Evolutionary conservation across 2,888 invertebrate genomes (phyloP), one percentile per base, ranked within the genome.

Genomic region (Tenthredo scrophulariae): DNA sequence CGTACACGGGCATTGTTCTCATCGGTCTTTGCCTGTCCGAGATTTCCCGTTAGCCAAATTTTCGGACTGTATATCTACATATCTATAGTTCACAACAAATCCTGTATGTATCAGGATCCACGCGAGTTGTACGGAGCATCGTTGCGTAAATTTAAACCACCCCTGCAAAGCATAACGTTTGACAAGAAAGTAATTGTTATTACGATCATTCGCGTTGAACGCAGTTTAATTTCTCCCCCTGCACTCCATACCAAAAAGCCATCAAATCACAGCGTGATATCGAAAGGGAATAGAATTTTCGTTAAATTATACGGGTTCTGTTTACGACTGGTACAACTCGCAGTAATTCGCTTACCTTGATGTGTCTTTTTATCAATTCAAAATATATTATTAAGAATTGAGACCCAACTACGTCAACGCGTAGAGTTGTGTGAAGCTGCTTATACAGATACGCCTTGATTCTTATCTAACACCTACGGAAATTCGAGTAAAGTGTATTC

Each of bases 141-240:
- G 40, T 74, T 74, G 74, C 74, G 43, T 74, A 74, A 74, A 74
- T 67, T 67, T 67, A 43, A 74, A 43, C 43, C 43, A 74, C n/a
- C 74, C 74, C 18, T 26, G n/a, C 26, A 43, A 43, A 74, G 40
- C 29, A 77, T 50, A 50, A 50, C 29, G 29, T 77, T 77, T 29
- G 77, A 50, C 33, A 54, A 77, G 29, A 46, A 46, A 54, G 77
- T 50, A 46, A 46, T 77, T 77, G 46, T 77, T 77, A 50, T 77
- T 33, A 50, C 33, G 33, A 77, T 74, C 40, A 50, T 77, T 50
- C 77, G 26, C 50, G 26, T 29, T 77, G 46, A 50, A 54, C 50
- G 33, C 29, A n/a, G 50, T 77, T 50, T 54, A 77, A 77, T 77
- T 77, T 10, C 18, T 77, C 29, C 50, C 77, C 26, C 46, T 13